Evolutionary conservation across 2,888 invertebrate genomes (phyloP).

Genomic region (Polymixis flavicincta): DNA sequence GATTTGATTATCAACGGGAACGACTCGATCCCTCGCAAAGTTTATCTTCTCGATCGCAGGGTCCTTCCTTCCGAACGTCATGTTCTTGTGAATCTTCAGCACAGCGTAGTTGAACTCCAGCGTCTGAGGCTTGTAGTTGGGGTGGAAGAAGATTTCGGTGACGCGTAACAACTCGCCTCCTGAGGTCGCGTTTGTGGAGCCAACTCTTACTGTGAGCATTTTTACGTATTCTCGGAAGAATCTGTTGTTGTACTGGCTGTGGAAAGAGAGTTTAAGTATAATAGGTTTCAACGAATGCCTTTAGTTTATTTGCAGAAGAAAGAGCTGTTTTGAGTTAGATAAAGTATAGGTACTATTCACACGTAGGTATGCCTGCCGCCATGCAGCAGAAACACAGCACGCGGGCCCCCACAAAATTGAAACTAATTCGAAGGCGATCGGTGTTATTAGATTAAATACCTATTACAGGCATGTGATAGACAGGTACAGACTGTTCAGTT

Average conservation of each 20-base stretch:
- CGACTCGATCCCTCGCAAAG: conserved; percentile 69
- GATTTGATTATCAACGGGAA: conserved; percentile 79
- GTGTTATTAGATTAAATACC: background rate
- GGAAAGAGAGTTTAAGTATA: background rate
- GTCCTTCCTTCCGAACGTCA: conserved; percentile 70
- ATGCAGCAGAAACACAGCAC: background rate
- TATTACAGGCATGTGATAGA: background rate
- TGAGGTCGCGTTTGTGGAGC: conserved; percentile 82
- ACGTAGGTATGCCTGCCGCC: background rate
- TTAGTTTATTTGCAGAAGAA: too few species aligned
- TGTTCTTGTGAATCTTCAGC: conserved; percentile 79
- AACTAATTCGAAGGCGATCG: background rate
- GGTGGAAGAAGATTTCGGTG: conserved; percentile 85
- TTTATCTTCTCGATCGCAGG: conserved; percentile 68
- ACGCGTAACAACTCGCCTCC: conserved; percentile 81
- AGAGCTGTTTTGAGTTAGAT: background rate
- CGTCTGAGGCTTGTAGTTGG: conserved; percentile 85
- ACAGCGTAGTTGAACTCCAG: conserved; percentile 85
- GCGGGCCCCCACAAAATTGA: background rate
- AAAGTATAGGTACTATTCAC: background rate
- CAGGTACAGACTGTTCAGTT: background rate
- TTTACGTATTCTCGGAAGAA: conserved; percentile 87
- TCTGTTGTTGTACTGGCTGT: conserved; percentile 87
- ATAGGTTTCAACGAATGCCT: background rate
- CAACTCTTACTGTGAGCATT: conserved; percentile 84